These are phyloP conservation scores for Mustelus asterias DNA, from an alignment of 2,113 vertebrate species.

Conservation along the genomic window DNA sequence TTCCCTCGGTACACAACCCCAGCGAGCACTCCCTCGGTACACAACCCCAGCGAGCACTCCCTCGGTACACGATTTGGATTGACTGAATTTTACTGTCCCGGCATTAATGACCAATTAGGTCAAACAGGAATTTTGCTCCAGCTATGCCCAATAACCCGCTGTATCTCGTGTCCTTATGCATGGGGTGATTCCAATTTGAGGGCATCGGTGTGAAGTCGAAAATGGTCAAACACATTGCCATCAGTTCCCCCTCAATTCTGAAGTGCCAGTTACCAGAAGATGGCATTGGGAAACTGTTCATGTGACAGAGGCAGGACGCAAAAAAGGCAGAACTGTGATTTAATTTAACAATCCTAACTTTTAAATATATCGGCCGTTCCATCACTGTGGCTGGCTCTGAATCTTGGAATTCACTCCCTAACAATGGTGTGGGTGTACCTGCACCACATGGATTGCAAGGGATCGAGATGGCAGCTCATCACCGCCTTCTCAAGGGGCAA, in stretches of 20 bases:
- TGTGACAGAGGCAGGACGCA: neutral
- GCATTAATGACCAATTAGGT: too few relatives aligned
- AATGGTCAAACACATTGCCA: neutral
- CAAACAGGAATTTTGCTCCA: too few relatives aligned
- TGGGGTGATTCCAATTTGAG: too few relatives aligned
- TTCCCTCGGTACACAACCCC: too few relatives aligned
- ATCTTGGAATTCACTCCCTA: neutral
- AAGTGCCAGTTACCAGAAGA: neutral
- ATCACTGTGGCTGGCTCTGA: neutral
- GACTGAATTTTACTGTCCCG: too few relatives aligned
- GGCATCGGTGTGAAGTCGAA: neutral
- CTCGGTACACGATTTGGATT: too few relatives aligned
- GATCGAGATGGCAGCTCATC: neutral
- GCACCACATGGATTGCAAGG: too few relatives aligned
- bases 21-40: too few relatives aligned
- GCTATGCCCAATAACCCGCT: too few relatives aligned
- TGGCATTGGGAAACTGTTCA: neutral
- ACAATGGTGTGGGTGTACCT: too few relatives aligned
- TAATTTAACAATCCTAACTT: neutral
- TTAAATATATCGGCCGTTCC: neutral
- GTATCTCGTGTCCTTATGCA: too few relatives aligned
- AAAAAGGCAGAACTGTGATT: neutral
- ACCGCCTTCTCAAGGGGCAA: neutral
- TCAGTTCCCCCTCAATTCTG: neutral
- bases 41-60: too few relatives aligned